Percentiles rank a stretch among this genome's conserved stretches.
Evolutionary conservation across 2,888 invertebrate genomes (phyloP).

Genomic region (Apoda limacodes): DNA sequence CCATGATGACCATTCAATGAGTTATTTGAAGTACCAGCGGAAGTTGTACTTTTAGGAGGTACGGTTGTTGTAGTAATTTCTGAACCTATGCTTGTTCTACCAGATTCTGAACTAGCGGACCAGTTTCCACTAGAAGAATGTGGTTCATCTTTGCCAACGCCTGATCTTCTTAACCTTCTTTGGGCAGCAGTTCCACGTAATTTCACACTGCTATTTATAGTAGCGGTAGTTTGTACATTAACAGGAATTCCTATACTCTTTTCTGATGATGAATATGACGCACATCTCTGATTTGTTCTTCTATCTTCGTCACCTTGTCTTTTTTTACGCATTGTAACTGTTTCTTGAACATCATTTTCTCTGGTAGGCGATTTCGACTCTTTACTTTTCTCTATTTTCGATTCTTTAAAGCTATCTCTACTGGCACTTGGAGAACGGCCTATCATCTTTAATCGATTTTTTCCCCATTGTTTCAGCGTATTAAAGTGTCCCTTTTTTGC

Average conservation of each 20-base stretch:
- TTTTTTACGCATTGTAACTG: constrained; percentile 73
- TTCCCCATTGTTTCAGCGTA: constrained; percentile 87
- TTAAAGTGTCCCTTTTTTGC: constrained; percentile 78
- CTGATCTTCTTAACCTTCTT: constrained; percentile 76
- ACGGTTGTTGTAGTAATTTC: constrained; percentile 80
- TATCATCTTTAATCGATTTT: constrained; percentile 80
- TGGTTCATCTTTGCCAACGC: constrained; percentile 79
- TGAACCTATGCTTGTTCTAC: constrained; percentile 86
- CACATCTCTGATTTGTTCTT: constrained; percentile 81
- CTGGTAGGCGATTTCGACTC: constrained; percentile 48
- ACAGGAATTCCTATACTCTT: constrained; percentile 74
- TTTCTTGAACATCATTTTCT: constrained; percentile 76
- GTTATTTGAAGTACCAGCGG: constrained; percentile 76
- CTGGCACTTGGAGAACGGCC: constrained; percentile 72
- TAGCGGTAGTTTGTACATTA: constrained; percentile 63
- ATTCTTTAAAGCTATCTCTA: constrained; percentile 59
- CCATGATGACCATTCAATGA: constrained; percentile 74
- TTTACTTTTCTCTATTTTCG: constrained; percentile 47
- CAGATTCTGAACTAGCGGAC: constrained; percentile 93
- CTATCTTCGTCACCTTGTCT: constrained; percentile 72
- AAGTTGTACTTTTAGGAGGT: constrained; percentile 76
- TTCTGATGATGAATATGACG: constrained; percentile 81
- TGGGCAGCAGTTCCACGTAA: constrained; percentile 80
- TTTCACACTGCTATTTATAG: constrained; percentile 75
- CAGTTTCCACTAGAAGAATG: constrained; percentile 95